Percentiles rank a stretch among this genome's conserved stretches.
phyloP scores from a whole-genome alignment of 2,888 invertebrate species.

The Lithodes maja region DNA sequence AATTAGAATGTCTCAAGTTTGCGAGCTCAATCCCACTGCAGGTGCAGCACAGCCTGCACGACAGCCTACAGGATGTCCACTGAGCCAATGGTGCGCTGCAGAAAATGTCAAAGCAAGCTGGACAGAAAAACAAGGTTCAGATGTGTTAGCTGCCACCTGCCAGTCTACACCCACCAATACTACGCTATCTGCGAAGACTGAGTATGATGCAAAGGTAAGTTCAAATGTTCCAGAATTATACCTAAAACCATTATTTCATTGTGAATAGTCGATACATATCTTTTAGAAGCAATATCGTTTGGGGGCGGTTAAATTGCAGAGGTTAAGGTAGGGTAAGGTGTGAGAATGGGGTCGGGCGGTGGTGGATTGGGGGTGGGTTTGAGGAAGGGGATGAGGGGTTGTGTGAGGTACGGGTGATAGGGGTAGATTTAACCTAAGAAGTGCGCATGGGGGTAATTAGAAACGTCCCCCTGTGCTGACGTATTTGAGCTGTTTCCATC shows the following conservation, averaged over 20 bases:
- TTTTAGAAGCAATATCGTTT: too few species aligned
- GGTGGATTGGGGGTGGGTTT: too few species aligned
- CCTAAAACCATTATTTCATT: conserved; percentile 2
- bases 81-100: not conserved
- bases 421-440: too few species aligned
- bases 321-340: too few species aligned
- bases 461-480: too few species aligned
- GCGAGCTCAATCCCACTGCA: not conserved
- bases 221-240: conserved; percentile 22
- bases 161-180: not conserved
- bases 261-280: not conserved
- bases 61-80: not conserved
- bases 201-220: not conserved
- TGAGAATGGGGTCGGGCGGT: too few species aligned
- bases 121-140: not conserved
- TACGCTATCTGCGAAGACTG: not conserved
- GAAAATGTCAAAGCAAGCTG: not conserved
- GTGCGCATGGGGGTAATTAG: too few species aligned
- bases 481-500: too few species aligned
- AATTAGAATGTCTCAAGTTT: not conserved
- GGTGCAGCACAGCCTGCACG: too few species aligned
- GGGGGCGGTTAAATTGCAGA: too few species aligned
- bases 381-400: too few species aligned
- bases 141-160: conserved; percentile 6
- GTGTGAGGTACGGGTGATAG: too few species aligned